Evolutionary conservation across 2,113 vertebrate genomes (phyloP).

Genomic region (Paradisaea rubra): DNA sequence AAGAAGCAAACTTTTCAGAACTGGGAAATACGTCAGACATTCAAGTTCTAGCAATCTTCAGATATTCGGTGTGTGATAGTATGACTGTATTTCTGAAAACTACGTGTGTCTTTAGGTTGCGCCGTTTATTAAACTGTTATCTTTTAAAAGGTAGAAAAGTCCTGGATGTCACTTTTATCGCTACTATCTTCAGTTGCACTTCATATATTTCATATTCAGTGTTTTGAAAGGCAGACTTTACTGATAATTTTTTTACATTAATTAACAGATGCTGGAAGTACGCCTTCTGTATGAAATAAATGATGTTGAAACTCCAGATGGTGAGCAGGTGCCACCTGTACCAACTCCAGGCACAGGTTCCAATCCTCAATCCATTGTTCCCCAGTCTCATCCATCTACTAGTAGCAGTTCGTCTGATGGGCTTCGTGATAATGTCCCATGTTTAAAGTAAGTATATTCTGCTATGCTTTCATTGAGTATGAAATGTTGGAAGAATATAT

Average conservation of each 20-base stretch:
- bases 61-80: neutral
- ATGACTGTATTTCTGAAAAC: neutral
- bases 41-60: neutral
- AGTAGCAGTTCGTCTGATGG: conserved; percentile 96
- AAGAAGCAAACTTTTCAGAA: neutral
- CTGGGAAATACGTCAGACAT: neutral
- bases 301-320: conserved; percentile 89
- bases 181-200: neutral
- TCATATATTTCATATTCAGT: neutral
- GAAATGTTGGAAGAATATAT: neutral
- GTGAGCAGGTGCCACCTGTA: conserved; percentile 83
- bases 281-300: conserved; percentile 90
- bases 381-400: conserved; percentile 91
- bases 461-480: neutral
- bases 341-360: conserved; percentile 83
- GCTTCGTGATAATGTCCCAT: conserved; percentile 90
- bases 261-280: conserved; percentile 87
- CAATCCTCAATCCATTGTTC: conserved; percentile 85
- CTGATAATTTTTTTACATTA: neutral
- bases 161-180: neutral
- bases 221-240: neutral
- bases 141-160: neutral
- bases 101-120: neutral
- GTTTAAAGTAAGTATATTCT: conserved; percentile 84
- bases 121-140: neutral